Evolutionary conservation across 2,888 invertebrate species (phyloP).

Genomic region (Coleophora deauratella): DNA sequence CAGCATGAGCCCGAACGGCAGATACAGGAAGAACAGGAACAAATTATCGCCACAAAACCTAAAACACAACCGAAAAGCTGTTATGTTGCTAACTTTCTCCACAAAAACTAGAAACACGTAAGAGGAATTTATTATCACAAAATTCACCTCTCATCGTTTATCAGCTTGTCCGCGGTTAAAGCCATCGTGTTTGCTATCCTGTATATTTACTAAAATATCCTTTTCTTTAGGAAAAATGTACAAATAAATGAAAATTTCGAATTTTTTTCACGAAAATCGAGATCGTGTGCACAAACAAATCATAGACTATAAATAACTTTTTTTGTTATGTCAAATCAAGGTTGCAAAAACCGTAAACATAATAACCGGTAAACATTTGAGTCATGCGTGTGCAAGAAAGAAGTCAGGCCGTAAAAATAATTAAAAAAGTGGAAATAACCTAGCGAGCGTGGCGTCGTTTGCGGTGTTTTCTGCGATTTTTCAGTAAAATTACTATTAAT

Average conservation of each 20-base stretch:
- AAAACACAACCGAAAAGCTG: constrained; percentile 20
- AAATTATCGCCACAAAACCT: constrained; percentile 72
- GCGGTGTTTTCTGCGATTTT: no score
- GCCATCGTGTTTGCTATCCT: constrained; percentile 37
- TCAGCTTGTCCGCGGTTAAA: constrained; percentile 57
- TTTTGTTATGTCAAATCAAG: no score
- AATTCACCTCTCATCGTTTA: constrained; percentile 60
- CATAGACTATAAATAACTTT: constrained; percentile 22
- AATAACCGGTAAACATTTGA: no score
- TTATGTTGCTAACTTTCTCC: constrained; percentile 44
- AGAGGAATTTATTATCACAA: constrained; percentile 13
- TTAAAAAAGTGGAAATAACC: no score
- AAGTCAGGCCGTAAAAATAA: no score
- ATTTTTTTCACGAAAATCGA: constrained; percentile 31
- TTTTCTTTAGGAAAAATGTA: constrained; percentile 17
- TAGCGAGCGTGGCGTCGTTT: no score
- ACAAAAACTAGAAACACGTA: constrained; percentile 28
- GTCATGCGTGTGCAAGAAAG: no score
- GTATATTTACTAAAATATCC: constrained; percentile 6
- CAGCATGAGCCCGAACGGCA: constrained; percentile 72
- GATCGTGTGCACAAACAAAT: constrained; percentile 24
- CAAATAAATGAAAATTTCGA: constrained; percentile 31
- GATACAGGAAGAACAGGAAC: constrained; percentile 66
- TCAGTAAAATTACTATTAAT: no score
- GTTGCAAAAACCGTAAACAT: no score